Base-by-base conservation (phyloP, 1,140 invertebrate genomes). In the Coptotermes formosanus region DNA sequence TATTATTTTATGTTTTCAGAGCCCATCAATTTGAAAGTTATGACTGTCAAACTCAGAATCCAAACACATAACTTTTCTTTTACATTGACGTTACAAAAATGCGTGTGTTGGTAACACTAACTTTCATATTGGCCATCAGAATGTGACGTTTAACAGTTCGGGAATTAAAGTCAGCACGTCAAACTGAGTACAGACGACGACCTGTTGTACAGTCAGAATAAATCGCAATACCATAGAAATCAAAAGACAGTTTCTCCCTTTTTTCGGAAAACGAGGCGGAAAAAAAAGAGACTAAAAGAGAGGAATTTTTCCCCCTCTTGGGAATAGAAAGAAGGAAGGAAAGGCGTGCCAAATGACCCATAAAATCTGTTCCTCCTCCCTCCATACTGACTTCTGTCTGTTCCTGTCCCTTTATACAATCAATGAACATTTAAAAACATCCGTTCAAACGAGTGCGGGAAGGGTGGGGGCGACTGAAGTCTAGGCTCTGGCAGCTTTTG, bases 361-460 rank as follows among this genome's bases (percentile, higher is more conserved):
- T 84, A 84, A 84, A 84, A 84, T 84, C 83, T 84, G 38, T 84
- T 45, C 83, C 21, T 84, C 21, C 25, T n/a, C n/a, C 83, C 48
- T 32, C 45, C 83, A 7, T 30, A 19, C 45, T 30, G 83, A 55
- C 83, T 45, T 52, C 45, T 45, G 45, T 52, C 52, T 45, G 21
- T 12, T 48, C 82, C 12, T 38, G 21, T 48, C 82, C 38, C 82
- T 83, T 43, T 48, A 48, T 48, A 48, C 38, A 83, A 83, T 83
- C 82, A 83, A 83, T 83, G 82, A 83, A 48, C 82, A 83, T 83
- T 83, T 83, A 83, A 83, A 83, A 83, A 83, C 82, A 83, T 83
- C 82, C 38, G 82, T 48, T 75, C 14, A 25, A 75, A 75, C 64
- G 64, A 75, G 64, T n/a, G 16, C 64, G 19, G 64, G 8, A 30